Percentiles rank a stretch among this genome's conserved stretches.
Conservation (phyloP, 2,888 invertebrate species). For the Dasysyrphus albostriatus region DNA sequence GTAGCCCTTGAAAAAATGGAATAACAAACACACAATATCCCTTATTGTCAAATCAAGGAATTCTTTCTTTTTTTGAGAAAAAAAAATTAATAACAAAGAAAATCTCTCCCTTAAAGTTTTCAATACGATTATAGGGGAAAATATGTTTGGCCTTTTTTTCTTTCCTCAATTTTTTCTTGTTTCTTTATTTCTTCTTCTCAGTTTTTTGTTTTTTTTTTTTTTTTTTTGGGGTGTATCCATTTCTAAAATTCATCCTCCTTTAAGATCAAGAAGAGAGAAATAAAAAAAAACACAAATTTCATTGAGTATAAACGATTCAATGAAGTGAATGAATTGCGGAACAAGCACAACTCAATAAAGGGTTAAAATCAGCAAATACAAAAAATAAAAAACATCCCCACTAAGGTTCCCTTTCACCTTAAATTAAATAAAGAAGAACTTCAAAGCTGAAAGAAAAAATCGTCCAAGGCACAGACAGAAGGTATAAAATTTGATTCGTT, state of each 20-base stretch:
- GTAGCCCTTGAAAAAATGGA: too few species aligned
- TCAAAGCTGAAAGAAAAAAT: background rate
- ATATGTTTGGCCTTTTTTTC: background rate
- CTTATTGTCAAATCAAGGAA: background rate
- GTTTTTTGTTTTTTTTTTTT: too few species aligned
- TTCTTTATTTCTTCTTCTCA: background rate
- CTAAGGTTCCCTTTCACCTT: background rate
- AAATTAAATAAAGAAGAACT: background rate
- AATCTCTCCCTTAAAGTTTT: background rate
- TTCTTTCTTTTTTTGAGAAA: too few species aligned
- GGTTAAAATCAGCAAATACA: background rate
- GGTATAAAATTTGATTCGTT: background rate
- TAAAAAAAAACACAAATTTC: background rate
- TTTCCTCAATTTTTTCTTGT: background rate
- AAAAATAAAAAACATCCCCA: background rate
- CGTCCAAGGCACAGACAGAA: background rate
- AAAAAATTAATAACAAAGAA: background rate
- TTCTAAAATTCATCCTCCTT: background rate
- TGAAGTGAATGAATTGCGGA: background rate
- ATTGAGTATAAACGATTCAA: background rate
- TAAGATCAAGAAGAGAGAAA: background rate
- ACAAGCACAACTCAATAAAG: conserved; percentile 9
- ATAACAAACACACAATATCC: background rate
- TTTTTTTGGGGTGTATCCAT: background rate
- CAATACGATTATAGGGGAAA: background rate